These are phyloP conservation scores for Drosophila truncata DNA, from an alignment of 1,140 invertebrate species.

Conservation along the genomic window DNA sequence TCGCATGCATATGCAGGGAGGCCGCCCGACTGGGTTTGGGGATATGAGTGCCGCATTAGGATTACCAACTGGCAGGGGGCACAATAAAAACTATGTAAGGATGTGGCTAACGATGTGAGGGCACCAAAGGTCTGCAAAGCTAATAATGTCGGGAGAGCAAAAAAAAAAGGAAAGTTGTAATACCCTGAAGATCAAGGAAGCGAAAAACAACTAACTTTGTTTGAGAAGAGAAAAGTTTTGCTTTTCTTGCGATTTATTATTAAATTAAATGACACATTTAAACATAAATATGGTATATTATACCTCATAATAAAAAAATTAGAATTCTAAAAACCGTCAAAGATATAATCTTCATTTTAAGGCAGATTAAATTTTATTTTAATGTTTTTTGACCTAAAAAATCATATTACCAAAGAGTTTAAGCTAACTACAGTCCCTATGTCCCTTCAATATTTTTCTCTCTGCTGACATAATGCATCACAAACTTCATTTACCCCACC, in stretches of 20 bases:
- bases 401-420: neutral
- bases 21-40: slow-evolving; percentile 5
- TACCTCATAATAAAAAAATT: neutral
- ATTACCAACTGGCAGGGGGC: slow-evolving; percentile 58
- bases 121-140: slow-evolving; percentile 50
- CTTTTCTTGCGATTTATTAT: neutral
- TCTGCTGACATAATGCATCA: neutral
- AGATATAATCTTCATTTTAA: neutral
- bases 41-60: slow-evolving; percentile 46
- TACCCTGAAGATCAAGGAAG: slow-evolving; percentile 30
- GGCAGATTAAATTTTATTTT: neutral
- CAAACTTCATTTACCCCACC: neutral
- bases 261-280: neutral
- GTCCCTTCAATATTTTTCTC: too few species aligned
- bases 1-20: slow-evolving; percentile 71
- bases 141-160: slow-evolving; percentile 41
- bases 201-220: neutral
- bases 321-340: neutral
- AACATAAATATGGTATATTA: too few species aligned
- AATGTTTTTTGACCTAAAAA: neutral
- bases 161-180: slow-evolving; percentile 30
- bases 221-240: neutral
- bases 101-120: slow-evolving; percentile 76
- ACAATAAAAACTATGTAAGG: slow-evolving; percentile 81
- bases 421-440: too few species aligned